Conservation (phyloP, 2,888 invertebrate genomes). For the Eupithecia vulgata region DNA sequence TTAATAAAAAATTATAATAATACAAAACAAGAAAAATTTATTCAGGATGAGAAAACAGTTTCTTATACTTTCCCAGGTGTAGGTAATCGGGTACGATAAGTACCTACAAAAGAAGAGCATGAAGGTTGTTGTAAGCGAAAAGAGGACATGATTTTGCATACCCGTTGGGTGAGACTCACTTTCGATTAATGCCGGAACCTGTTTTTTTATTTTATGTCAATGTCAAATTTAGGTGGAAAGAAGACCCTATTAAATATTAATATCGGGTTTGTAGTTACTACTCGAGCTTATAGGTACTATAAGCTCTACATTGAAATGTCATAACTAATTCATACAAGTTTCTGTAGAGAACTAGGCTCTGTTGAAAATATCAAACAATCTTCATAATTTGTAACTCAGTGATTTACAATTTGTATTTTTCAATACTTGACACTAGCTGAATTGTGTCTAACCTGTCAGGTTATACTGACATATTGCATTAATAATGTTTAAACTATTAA, state of each 20-base stretch:
- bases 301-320: not conserved
- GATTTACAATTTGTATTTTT: too few relatives aligned
- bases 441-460: too few relatives aligned
- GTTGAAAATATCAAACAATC: too few relatives aligned
- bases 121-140: conserved; percentile 37
- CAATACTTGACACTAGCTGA: too few relatives aligned
- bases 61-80: not conserved
- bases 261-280: not conserved
- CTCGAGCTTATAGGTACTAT: not conserved
- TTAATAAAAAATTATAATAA: too few relatives aligned
- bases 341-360: not conserved
- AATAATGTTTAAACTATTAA: too few relatives aligned
- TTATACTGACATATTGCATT: too few relatives aligned
- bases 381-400: too few relatives aligned
- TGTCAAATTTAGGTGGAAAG: conserved; percentile 70
- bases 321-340: not conserved
- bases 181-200: conserved; percentile 66
- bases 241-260: conserved; percentile 47
- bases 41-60: not conserved
- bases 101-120: conserved; percentile 9
- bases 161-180: conserved; percentile 60
- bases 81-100: not conserved
- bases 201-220: conserved; percentile 72
- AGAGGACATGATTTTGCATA: conserved; percentile 51
- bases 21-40: too few relatives aligned